Percentiles rank a stretch among this genome's conserved stretches.
Conservation (phyloP, 2,888 invertebrate genomes). For the Philhelius pedissequus region DNA sequence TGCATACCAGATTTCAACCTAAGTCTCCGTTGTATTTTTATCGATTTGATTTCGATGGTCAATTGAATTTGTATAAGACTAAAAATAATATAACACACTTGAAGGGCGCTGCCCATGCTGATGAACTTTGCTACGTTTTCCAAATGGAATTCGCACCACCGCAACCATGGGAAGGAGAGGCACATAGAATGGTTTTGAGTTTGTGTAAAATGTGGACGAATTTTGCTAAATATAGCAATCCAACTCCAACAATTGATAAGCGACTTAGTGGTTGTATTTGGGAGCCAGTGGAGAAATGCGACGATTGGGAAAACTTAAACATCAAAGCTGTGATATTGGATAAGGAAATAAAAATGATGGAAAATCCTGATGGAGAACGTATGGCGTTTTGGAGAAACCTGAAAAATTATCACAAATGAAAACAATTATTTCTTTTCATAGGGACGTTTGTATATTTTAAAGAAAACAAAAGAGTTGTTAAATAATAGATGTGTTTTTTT, state of each 20-base stretch:
- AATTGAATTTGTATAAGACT: conserved; percentile 79
- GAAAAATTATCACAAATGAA: conserved; percentile 33
- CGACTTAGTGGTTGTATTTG: conserved; percentile 54
- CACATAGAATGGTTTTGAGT: conserved; percentile 75
- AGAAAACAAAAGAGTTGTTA: too few species aligned
- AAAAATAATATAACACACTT: conserved; percentile 73
- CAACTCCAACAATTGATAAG: conserved; percentile 30
- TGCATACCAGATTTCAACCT: conserved; percentile 57
- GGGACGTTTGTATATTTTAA: too few species aligned
- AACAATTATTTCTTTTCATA: too few species aligned
- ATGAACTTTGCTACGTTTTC: conserved; percentile 81
- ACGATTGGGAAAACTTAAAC: conserved; percentile 18
- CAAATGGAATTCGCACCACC: conserved; percentile 71
- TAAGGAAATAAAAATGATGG: conserved; percentile 51
- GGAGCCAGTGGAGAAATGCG: conserved; percentile 62
- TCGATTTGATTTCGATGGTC: conserved; percentile 80
- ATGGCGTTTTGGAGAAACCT: conserved; percentile 69
- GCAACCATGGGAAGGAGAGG: conserved; percentile 51
- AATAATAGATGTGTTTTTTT: too few species aligned
- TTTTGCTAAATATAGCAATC: conserved; percentile 80
- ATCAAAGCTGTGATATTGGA: conserved; percentile 58
- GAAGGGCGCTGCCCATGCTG: conserved; percentile 81
- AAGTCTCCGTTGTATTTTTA: conserved; percentile 80
- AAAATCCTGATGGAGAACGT: conserved; percentile 66
- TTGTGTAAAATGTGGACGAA: conserved; percentile 81